Conservation (phyloP, 2,797 vertebrate genomes). For the Pampus argenteus region DNA sequence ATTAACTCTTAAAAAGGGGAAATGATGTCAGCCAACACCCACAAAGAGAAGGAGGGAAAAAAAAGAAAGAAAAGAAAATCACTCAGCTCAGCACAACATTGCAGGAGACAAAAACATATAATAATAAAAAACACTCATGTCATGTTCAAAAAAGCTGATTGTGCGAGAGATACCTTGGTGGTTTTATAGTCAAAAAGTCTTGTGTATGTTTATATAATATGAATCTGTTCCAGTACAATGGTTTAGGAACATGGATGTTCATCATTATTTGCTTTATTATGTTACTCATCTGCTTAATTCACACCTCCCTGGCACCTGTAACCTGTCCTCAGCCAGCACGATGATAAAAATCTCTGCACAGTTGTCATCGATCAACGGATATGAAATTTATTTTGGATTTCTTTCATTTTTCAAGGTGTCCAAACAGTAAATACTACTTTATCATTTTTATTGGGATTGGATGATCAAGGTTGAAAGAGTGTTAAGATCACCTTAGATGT, state of each 20-base stretch:
- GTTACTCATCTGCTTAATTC: not conserved
- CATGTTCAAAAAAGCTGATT: constrained; percentile 19
- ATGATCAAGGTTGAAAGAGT: not conserved
- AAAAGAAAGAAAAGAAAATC: constrained; percentile 8
- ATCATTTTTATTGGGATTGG: not conserved
- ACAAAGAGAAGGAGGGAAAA: constrained; percentile 13
- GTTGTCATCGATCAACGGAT: constrained; percentile 2
- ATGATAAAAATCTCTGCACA: not conserved
- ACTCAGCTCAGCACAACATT: constrained; percentile 15
- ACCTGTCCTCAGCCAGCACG: constrained; percentile 5
- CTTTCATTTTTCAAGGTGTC: not conserved
- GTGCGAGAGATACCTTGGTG: not conserved
- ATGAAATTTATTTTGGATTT: not conserved
- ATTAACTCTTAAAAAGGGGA: constrained; percentile 44
- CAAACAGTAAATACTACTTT: not conserved
- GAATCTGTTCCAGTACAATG: constrained; percentile 2
- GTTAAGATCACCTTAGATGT: not conserved
- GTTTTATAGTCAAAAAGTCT: constrained; percentile 28
- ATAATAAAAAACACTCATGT: constrained; percentile 19
- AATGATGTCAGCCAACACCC: constrained; percentile 32
- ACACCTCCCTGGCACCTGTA: constrained; percentile 19
- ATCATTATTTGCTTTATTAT: constrained; percentile 18
- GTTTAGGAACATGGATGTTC: constrained; percentile 20
- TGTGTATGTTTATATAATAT: not conserved
- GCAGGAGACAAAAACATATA: constrained; percentile 30